phyloP scores from a whole-genome alignment of 2,113 vertebrate species.

The Perca flavescens region DNA sequence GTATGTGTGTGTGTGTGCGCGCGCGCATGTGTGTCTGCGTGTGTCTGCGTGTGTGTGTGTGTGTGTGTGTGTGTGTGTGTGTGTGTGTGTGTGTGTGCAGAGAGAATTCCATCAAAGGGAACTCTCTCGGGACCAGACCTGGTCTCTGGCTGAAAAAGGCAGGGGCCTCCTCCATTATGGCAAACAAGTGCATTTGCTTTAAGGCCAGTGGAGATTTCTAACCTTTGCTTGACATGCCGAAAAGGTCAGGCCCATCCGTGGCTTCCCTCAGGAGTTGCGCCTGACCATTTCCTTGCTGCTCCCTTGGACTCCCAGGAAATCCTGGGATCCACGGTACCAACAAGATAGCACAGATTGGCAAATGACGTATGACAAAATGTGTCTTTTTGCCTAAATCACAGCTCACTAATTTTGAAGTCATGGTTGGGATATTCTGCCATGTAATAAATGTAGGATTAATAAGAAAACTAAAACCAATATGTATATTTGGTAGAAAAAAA shows the following conservation, averaged over 20 bases:
- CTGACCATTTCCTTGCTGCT: constrained; percentile 68
- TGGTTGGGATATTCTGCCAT: not conserved
- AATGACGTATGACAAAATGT: not conserved
- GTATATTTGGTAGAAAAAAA: not conserved
- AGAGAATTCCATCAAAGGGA: constrained; percentile 71
- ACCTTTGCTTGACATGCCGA: constrained; percentile 86
- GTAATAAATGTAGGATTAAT: not conserved
- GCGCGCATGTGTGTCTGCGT: constrained; percentile 40
- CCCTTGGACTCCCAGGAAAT: constrained; percentile 50
- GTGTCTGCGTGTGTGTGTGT: constrained; percentile 34
- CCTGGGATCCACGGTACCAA: constrained; percentile 17
- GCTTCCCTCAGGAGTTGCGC: constrained; percentile 70
- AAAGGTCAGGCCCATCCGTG: constrained; percentile 84
- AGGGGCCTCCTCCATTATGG: constrained; percentile 82
- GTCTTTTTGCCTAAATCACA: not conserved
- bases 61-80: constrained; percentile 31
- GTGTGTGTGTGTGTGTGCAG: constrained; percentile 24
- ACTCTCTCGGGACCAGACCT: constrained; percentile 71
- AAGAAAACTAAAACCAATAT: not conserved
- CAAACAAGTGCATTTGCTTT: constrained; percentile 86
- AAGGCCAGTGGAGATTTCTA: constrained; percentile 87
- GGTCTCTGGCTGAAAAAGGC: constrained; percentile 72
- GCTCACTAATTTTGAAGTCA: not conserved
- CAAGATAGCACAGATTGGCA: not conserved
- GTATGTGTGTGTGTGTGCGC: constrained; percentile 37